Evolutionary conservation across 1,140 invertebrate species (phyloP), one percentile per base, ranked within the genome.

Genomic region (Samia ricini): DNA sequence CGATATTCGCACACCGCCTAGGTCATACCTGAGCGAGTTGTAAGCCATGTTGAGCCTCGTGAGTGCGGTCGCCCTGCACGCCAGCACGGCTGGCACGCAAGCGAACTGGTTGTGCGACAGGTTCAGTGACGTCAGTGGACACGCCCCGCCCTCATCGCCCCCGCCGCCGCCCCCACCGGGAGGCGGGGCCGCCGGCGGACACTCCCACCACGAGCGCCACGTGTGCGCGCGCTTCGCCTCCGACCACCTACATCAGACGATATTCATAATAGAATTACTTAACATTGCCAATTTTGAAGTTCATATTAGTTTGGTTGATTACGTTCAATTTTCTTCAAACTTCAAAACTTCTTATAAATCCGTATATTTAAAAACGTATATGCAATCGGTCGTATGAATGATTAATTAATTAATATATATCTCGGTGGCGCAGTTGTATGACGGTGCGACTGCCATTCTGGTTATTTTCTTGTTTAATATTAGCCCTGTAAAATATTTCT

Each of bases 81-180:
- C 94, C 18, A 99, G 82, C n/a, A 95, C 95, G 2, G 93, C 91
- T 0, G 98, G 98, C 42, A 99, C 94, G 60, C 93, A 94, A 19
- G 94, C 94, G 79, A 99, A 98, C 60, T 96, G 92, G 91, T 99
- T 99, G 85, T 98, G 97, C 0, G 97, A 95, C 22, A 99, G 91
- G 88, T 98, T 98, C 1, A 99, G 89, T 0, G 94, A 93, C 0
- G 93, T 91, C 51, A 97, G 88, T 93, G 93, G 8, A 92, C 94
- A 76, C 95, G 94, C 12, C 95, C 91, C 12, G 0, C 61, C 66
- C 82, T 82, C 12, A 76, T 85, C 2, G 94, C 92, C 7, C 92
- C 92, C 60, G 36, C 94, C 93, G 24, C 92, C 96, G 68, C 81
- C 84, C 79, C n/a, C 94, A 93, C 42, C 90, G 91, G 93, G 42